These are phyloP conservation scores for Manis pentadactyla DNA, from an alignment of 2,797 vertebrate species.

Conservation along the genomic window DNA sequence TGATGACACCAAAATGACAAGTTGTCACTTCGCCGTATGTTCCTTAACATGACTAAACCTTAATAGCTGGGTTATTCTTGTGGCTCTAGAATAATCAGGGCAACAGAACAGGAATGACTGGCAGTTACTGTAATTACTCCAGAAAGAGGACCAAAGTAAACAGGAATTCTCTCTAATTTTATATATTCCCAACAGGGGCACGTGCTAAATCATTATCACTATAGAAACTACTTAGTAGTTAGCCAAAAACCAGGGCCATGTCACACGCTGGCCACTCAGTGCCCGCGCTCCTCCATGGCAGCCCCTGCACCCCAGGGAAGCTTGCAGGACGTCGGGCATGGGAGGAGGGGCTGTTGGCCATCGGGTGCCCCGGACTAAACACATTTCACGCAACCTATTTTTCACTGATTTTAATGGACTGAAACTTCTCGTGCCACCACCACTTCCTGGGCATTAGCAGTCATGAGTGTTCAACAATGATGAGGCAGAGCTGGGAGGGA, in stretches of 20 bases:
- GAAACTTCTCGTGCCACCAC: constrained; percentile 59
- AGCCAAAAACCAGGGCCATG: constrained; percentile 78
- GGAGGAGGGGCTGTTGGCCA: constrained; percentile 53
- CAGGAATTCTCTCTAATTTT: constrained; percentile 87
- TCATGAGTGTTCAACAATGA: neutral
- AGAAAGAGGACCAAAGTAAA: constrained; percentile 88
- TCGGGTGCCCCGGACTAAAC: constrained; percentile 65
- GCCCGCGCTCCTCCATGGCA: constrained; percentile 51
- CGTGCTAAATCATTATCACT: constrained; percentile 85
- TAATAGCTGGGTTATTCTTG: constrained; percentile 84
- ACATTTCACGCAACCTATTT: constrained; percentile 28
- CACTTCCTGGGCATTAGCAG: constrained; percentile 70
- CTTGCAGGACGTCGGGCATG: neutral
- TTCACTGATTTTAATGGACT: constrained; percentile 68
- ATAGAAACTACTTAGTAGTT: constrained; percentile 82
- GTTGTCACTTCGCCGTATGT: constrained; percentile 85
- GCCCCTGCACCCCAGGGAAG: constrained; percentile 63
- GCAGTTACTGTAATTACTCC: constrained; percentile 86
- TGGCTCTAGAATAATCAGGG: constrained; percentile 82
- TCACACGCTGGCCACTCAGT: constrained; percentile 69
- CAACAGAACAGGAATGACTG: constrained; percentile 83
- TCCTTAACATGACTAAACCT: constrained; percentile 82
- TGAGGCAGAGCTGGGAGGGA: neutral
- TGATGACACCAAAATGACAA: constrained; percentile 84
- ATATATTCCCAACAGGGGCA: constrained; percentile 85